Conservation (phyloP, 1,140 invertebrate species). For the Tetragnatha versicolor region DNA sequence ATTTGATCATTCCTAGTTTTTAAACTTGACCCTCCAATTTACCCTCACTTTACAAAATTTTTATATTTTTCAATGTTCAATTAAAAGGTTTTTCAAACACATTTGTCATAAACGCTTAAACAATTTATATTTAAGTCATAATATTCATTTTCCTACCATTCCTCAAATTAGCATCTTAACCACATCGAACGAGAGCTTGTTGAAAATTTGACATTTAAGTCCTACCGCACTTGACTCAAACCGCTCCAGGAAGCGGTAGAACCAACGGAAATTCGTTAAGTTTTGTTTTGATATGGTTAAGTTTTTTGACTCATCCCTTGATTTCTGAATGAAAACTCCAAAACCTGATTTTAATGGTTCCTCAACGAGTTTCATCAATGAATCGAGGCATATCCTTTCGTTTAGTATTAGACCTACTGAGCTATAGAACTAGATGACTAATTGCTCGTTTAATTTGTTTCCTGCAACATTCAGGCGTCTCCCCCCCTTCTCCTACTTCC, state of each 20-base stretch:
- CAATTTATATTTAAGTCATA: too few species aligned
- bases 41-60: too few species aligned
- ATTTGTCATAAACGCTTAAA: too few species aligned
- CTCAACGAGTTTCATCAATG: background rate
- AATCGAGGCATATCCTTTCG: background rate
- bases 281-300: background rate
- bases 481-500: slow-evolving; percentile 1
- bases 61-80: too few species aligned
- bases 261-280: background rate
- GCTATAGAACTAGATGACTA: slow-evolving; percentile 22
- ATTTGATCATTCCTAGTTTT: too few species aligned
- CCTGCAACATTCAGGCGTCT: slow-evolving; percentile 18
- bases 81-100: too few species aligned
- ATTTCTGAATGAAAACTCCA: background rate
- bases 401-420: slow-evolving; percentile 7
- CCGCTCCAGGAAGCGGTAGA: background rate
- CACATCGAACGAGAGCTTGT: too few species aligned
- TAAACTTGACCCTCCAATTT: too few species aligned
- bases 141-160: too few species aligned
- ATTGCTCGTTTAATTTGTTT: slow-evolving; percentile 14
- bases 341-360: background rate
- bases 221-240: background rate
- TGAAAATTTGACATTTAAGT: background rate
- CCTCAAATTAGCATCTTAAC: too few species aligned
- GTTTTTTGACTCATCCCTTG: background rate